Conservation (phyloP, 2,888 invertebrate genomes). For the Amphipyra berbera region DNA sequence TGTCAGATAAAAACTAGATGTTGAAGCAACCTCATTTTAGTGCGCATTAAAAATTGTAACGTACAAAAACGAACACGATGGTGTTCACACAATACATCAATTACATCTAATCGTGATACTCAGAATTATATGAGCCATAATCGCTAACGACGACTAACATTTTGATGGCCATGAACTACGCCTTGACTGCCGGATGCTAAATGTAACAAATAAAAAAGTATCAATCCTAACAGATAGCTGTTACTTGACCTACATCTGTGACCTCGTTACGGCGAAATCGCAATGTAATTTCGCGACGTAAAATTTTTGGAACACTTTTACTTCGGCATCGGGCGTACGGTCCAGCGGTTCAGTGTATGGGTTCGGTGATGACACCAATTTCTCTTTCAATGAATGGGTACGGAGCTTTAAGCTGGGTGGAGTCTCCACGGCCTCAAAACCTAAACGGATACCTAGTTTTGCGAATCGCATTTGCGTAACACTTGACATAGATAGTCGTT, state of each 20-base stretch:
- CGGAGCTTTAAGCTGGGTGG: constrained; percentile 66
- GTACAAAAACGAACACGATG: constrained; percentile 46
- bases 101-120: constrained; percentile 58
- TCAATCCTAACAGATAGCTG: constrained; percentile 84
- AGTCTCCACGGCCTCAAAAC: constrained; percentile 61
- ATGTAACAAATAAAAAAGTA: constrained; percentile 77
- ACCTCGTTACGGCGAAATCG: constrained; percentile 88
- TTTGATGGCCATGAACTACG: constrained; percentile 78
- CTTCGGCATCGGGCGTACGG: constrained; percentile 81
- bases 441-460: constrained; percentile 57
- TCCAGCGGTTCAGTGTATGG: constrained; percentile 72
- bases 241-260: constrained; percentile 87
- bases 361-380: constrained; percentile 87
- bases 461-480: constrained; percentile 59
- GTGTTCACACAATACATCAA: constrained; percentile 55
- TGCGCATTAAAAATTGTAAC: constrained; percentile 21
- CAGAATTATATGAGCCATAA: constrained; percentile 58
- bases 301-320: constrained; percentile 89
- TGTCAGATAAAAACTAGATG: constrained; percentile 27
- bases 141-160: constrained; percentile 64
- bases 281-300: constrained; percentile 89
- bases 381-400: constrained; percentile 85
- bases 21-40: constrained; percentile 33
- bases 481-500: constrained; percentile 50
- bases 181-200: constrained; percentile 73